Percentiles rank a stretch among this genome's conserved stretches.
Conservation (phyloP, 2,113 vertebrate species). For the Bettongia penicillata region DNA sequence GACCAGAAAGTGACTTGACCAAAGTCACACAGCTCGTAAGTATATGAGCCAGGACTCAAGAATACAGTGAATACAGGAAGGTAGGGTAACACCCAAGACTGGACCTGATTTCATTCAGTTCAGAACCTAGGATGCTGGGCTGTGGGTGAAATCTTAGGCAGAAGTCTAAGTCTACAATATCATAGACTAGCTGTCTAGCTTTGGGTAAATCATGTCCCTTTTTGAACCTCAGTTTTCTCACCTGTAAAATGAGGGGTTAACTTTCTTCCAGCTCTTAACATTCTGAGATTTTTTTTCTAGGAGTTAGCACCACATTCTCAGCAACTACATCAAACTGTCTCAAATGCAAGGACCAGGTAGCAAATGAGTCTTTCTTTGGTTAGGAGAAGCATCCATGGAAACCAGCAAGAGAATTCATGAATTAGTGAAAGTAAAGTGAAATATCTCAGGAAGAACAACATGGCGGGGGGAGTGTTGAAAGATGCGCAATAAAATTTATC, state of each 20-base stretch:
- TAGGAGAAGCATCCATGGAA: constrained; percentile 71
- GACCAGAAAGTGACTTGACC: neutral
- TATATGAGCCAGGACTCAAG: neutral
- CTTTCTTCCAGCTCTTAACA: neutral
- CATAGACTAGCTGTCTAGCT: neutral
- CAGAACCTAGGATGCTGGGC: neutral
- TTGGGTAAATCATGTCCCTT: neutral
- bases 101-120: neutral
- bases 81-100: neutral
- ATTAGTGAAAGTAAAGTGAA: constrained; percentile 64
- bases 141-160: neutral
- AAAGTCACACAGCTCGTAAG: neutral
- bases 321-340: neutral
- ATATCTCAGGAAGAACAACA: neutral
- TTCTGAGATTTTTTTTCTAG: neutral
- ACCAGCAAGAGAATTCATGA: constrained; percentile 69
- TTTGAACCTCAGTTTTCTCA: neutral
- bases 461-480: accelerated
- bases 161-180: neutral
- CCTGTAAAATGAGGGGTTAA: neutral
- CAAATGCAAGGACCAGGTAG: neutral
- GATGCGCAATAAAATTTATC: constrained; percentile 51
- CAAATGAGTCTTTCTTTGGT: neutral
- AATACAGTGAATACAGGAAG: neutral
- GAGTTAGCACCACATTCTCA: too few species aligned